Evolutionary conservation across 2,888 invertebrate species (phyloP).

Genomic region (Eupithecia tripunctaria): DNA sequence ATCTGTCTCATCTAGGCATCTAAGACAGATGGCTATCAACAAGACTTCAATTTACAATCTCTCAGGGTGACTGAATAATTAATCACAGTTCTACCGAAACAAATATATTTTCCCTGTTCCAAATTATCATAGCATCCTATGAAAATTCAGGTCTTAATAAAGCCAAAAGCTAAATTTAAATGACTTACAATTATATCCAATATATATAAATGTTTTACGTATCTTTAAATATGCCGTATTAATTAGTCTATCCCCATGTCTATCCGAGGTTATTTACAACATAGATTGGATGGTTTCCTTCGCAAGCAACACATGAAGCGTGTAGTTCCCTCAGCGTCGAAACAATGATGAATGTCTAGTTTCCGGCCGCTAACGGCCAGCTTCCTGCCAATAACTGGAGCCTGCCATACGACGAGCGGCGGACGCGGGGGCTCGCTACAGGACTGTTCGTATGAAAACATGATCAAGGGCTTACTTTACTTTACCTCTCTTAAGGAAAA

Average conservation of each 20-base stretch:
- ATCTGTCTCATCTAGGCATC: neutral
- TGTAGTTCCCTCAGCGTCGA: neutral
- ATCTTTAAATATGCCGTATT: neutral
- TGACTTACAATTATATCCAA: neutral
- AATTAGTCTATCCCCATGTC: neutral
- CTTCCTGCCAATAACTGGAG: conserved; percentile 48
- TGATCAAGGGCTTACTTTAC: neutral
- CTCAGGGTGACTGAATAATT: neutral
- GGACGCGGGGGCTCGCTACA: neutral
- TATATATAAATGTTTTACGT: neutral
- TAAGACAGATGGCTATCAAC: neutral
- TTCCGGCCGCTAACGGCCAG: conserved; percentile 44
- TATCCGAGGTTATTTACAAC: neutral
- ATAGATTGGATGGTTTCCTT: conserved; percentile 10
- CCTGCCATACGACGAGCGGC: conserved; percentile 35
- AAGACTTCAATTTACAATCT: neutral
- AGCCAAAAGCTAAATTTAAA: neutral
- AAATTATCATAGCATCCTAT: neutral
- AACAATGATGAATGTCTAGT: conserved; percentile 48
- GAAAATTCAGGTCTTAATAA: too few relatives aligned
- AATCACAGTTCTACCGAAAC: neutral
- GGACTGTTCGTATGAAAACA: neutral
- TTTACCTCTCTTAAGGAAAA: neutral
- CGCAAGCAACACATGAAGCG: neutral
- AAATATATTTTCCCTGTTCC: neutral